Base-by-base conservation (phyloP, 1,140 invertebrate genomes). In the Maconellicoccus hirsutus region DNA sequence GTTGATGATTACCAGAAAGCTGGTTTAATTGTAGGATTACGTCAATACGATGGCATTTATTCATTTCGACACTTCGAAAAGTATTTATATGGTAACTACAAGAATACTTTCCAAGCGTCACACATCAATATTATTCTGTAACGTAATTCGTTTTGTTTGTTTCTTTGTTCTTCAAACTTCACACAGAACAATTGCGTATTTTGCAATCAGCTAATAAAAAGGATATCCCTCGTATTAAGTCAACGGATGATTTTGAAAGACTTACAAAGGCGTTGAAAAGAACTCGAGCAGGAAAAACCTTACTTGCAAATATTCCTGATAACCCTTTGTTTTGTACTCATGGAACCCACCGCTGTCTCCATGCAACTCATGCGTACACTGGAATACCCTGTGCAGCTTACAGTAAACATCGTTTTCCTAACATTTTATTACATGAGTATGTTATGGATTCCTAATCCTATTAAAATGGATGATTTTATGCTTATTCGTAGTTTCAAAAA, bases 301-400 rank as follows among this genome's bases (percentile, higher is more conserved):
- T 77, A 33, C n/a, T 76, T 38, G 73, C 75, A 52, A 74, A 75
- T 33, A 22, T 72, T 0, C 82, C 69, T 0, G 82, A 84, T 72
- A 86, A 87, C 75, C 85, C 85, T 12, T 80, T 84, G 71, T 81
- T 89, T 38, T 94, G 92, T 77, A 91, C 89, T 0, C 88, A 88
- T 73, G 88, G 87, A 75, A 93, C 91, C 0, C 90, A 94, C 79
- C 82, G 90, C 72, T 94, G 92, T 81, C 88, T 90, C 77, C 92
- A 95, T 77, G 90, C 91, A 1, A 89, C 91, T 16, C 92, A 93
- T 79, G 92, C 92, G 59, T 94, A 94, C 78, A 94, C 91, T 6
- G 92, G 91, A 19, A 85, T 93, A 59, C 92, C 92, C 33, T 91
- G 89, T 78, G 88, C 88, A 27, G 88, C 89, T 61, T 91, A 90